phyloP scores from a whole-genome alignment of 2,113 vertebrate species.

The Syngnathus floridae region DNA sequence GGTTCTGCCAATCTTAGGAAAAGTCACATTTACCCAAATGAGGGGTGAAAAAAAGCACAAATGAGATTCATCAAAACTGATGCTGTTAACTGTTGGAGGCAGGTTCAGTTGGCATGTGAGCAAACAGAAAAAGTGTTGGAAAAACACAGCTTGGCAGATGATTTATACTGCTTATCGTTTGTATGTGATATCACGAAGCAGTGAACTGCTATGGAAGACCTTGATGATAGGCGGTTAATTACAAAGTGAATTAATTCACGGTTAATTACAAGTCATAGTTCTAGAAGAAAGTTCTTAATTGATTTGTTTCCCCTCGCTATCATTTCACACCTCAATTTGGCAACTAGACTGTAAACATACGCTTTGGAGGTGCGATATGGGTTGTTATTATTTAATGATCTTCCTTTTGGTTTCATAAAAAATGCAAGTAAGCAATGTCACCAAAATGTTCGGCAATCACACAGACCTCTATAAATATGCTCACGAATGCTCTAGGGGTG shows the following conservation, averaged over 20 bases:
- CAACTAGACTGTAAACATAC: background rate
- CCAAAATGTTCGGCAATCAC: background rate
- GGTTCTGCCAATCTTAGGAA: constrained; percentile 26
- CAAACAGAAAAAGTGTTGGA: constrained; percentile 37
- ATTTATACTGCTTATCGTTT: constrained; percentile 52
- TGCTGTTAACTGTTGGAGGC: constrained; percentile 40
- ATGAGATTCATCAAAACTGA: constrained; percentile 54
- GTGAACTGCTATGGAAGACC: constrained; percentile 31
- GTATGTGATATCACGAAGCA: constrained; percentile 31
- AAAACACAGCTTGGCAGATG: constrained; percentile 27
- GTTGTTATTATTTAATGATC: background rate
- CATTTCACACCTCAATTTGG: background rate
- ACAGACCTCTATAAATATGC: background rate
- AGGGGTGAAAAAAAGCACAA: constrained; percentile 30
- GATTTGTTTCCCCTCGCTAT: constrained; percentile 7
- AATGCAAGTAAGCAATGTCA: background rate
- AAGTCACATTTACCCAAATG: constrained; percentile 44
- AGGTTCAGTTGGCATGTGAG: constrained; percentile 32
- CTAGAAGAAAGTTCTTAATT: constrained; percentile 23
- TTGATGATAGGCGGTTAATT: constrained; percentile 49
- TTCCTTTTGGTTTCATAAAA: background rate
- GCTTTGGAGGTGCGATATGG: background rate
- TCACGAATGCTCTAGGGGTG: background rate
- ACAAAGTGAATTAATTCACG: constrained; percentile 42
- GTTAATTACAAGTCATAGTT: constrained; percentile 44